Evolutionary conservation across 2,797 vertebrate genomes (phyloP), one percentile per base, ranked within the genome.

Genomic region (Botia kubotai): DNA sequence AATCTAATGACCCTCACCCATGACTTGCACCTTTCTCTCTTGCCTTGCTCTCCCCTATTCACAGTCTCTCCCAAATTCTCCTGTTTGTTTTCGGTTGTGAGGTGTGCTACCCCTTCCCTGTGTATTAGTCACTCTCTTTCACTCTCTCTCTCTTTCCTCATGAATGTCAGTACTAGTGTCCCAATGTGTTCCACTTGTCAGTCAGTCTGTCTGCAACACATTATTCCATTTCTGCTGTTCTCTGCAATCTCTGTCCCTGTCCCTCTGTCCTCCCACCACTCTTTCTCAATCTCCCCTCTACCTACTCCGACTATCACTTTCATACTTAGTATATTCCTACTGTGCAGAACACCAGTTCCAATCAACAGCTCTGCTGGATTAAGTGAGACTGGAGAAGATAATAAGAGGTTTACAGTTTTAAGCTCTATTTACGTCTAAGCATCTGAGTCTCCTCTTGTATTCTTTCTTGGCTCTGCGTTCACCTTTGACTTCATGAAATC

Each of bases 291-390:
- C 82, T 75, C 72, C 78, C 55, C 4, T 14, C 76, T 60, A 16
- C 12, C 52, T 52, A 71, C 21, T 66, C 4, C 52, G 86, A 65
- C 80, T 43, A 78, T 75, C 26, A 78, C 69, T 81, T 63, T 82
- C 82, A 65, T 85, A 83, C 88, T 89, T 84, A 75, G 74, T 85
- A 79, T 87, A 91, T 90, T 91, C 88, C 77, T 85, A 68, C 86
- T 80, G 86, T 77, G 77, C 82, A 80, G 86, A 79, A 91, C 92
- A 89, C 87, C 86, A 86, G 60, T 55, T 89, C 86, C 89, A 92
- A 92, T 92, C 87, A 90, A 77, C 85, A 85, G 89, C 85, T 87
- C 90, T 92, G 89, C 68, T 66, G 89, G 63, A 77, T 85, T 75
- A 77, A 88, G 88, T 90, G 86, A 87, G 80, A 79, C 1, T 83